A percentile compares a stretch with the other conserved stretches of the same genome.
These are phyloP conservation scores for Dysmachus trigonus DNA, from an alignment of 2,888 invertebrate species.

Conservation along the genomic window DNA sequence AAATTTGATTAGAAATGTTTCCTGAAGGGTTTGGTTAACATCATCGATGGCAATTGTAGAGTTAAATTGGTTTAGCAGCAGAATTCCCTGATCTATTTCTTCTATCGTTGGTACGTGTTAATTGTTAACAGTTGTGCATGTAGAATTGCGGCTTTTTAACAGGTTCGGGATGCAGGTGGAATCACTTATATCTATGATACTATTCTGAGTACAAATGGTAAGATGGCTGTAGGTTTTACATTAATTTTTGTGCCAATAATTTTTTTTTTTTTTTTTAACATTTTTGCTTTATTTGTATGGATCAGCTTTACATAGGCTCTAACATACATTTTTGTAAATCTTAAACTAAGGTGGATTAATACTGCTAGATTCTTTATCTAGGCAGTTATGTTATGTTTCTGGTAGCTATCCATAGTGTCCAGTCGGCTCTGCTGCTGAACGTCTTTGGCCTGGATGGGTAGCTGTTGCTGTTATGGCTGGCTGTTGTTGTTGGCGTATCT, in stretches of 20 bases:
- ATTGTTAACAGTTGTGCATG: slow-evolving; percentile 44
- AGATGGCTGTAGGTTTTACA: slow-evolving; percentile 47
- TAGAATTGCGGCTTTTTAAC: slow-evolving; percentile 46
- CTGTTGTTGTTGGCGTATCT: too few relatives aligned
- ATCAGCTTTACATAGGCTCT: too few relatives aligned
- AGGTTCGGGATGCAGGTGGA: slow-evolving; percentile 47
- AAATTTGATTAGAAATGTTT: slow-evolving; percentile 33
- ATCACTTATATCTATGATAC: slow-evolving; percentile 46
- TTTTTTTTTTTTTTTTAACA: slow-evolving; percentile 45
- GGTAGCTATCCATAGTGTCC: too few relatives aligned
- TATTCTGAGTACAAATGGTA: slow-evolving; percentile 43
- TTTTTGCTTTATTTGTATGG: too few relatives aligned
- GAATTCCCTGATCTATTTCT: slow-evolving; percentile 45
- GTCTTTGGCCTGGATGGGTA: too few relatives aligned
- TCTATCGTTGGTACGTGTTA: slow-evolving; percentile 46
- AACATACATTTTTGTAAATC: too few relatives aligned
- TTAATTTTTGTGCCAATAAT: slow-evolving; percentile 42
- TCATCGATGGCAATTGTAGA: background rate
- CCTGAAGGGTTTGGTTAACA: too few relatives aligned
- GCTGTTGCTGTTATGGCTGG: too few relatives aligned
- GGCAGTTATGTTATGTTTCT: too few relatives aligned
- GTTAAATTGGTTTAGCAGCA: slow-evolving; percentile 49
- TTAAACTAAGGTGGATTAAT: too few relatives aligned
- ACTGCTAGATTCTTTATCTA: too few relatives aligned
- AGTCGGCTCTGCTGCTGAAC: too few relatives aligned